Evolutionary conservation across 2,888 invertebrate genomes (phyloP).

Genomic region (Blastobasis lacticolella): DNA sequence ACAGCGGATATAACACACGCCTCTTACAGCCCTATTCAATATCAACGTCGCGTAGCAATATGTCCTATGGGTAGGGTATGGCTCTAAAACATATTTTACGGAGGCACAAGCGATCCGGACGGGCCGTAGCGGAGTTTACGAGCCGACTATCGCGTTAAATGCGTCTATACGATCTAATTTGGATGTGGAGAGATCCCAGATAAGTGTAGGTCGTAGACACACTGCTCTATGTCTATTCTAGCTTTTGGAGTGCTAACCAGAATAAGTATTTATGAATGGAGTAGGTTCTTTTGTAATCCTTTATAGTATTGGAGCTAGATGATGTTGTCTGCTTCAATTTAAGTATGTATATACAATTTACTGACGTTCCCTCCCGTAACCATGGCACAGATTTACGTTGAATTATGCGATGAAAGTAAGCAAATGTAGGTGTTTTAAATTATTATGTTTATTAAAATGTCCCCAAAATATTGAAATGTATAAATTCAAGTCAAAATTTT

Average conservation of each 20-base stretch:
- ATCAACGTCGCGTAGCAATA: slow-evolving; percentile 30
- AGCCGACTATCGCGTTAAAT: slow-evolving; percentile 30
- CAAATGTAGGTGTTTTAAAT: too few relatives aligned
- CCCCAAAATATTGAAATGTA: too few relatives aligned
- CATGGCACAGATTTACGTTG: too few relatives aligned
- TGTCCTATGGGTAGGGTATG: slow-evolving; percentile 31
- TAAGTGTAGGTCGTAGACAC: too few relatives aligned
- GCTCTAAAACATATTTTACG: slow-evolving; percentile 53
- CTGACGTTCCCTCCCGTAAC: too few relatives aligned
- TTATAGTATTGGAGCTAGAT: neutral
- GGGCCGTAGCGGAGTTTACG: slow-evolving; percentile 38
- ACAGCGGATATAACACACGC: neutral
- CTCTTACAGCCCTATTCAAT: slow-evolving; percentile 10
- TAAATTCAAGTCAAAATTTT: too few relatives aligned
- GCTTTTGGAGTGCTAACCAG: neutral
- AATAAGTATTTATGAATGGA: neutral
- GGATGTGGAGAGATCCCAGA: slow-evolving; percentile 3
- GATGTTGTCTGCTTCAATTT: too few relatives aligned
- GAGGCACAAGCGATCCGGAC: slow-evolving; percentile 22
- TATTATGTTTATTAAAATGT: too few relatives aligned
- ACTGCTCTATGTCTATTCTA: too few relatives aligned
- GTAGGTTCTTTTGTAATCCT: neutral
- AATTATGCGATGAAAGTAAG: too few relatives aligned
- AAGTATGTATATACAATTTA: too few relatives aligned
- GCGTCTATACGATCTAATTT: slow-evolving; percentile 21